A percentile compares a stretch with the other conserved stretches of the same genome.
phyloP scores from a whole-genome alignment of 2,888 invertebrate genomes.

The Digitonthophagus gazella region DNA sequence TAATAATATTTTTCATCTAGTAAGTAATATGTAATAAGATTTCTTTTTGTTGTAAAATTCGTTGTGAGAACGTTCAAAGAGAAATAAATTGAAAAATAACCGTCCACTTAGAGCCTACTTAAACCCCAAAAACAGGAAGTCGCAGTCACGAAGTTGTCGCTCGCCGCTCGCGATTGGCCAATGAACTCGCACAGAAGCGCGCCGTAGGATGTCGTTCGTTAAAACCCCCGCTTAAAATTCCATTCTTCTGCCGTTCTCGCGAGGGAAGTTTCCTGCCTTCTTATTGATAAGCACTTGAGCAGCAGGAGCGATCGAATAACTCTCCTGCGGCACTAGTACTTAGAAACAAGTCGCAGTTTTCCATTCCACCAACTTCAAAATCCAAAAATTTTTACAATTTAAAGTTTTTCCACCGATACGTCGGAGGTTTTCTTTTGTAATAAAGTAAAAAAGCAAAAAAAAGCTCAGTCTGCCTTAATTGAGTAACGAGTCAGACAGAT shows the following conservation, averaged over 20 bases:
- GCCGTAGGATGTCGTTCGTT: neutral
- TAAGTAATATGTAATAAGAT: too few relatives aligned
- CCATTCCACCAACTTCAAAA: neutral
- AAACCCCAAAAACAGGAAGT: neutral
- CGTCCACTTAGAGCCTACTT: neutral
- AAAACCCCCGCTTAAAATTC: neutral
- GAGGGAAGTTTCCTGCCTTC: constrained; percentile 30
- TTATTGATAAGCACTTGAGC: constrained; percentile 89
- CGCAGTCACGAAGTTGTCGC: neutral
- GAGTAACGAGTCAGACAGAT: constrained; percentile 8
- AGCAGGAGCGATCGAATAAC: constrained; percentile 76
- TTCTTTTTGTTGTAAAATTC: too few relatives aligned
- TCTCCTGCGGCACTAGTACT: constrained; percentile 92
- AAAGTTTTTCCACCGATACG: too few relatives aligned
- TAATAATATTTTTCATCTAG: too few relatives aligned
- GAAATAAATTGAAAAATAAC: neutral
- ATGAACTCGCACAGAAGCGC: neutral
- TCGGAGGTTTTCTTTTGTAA: too few relatives aligned
- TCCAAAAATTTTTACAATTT: too few relatives aligned
- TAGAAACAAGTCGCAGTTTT: constrained; percentile 72
- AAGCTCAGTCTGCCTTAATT: constrained; percentile 1
- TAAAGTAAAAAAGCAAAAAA: too few relatives aligned
- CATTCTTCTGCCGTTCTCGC: too few relatives aligned
- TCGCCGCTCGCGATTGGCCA: neutral
- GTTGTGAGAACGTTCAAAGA: too few relatives aligned